Base-by-base conservation (phyloP, 2,888 invertebrate species). In the Diarsia mendica region DNA sequence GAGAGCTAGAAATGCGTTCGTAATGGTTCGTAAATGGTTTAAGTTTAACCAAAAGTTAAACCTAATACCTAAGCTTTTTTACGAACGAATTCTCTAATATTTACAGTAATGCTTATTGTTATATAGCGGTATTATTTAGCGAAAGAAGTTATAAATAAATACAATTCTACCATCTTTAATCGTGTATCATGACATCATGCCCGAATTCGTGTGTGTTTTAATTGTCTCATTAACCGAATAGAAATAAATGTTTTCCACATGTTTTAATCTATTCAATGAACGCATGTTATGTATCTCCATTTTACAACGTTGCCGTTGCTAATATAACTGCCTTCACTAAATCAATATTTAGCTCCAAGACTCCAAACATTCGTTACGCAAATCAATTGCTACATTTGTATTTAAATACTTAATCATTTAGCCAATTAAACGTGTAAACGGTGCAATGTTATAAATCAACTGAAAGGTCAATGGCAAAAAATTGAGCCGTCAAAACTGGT, bases 401-500 rank as follows among this genome's bases (percentile, higher is more conserved):
- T 80, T 82, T 76, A 85, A 87, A 81, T 82, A 85, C 81, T 84
- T 83, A 84, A 87, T 87, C 82, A 85, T 82, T 80, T 63, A 72
- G 68, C 83, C 84, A 87, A 87, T 85, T 87, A 87, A 87, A 84
- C 82, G 80, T 77, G 75, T 81, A 82, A 78, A 83, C 75, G 71
- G 78, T 82, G 83, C 87, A 87, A 83, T 80, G 68, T 44, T 55
- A 89, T 92, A 92, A 90, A 92, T 92, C 89, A 92, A 82, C 75
- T 79, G 60, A 90, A 87, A 89, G 87, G 89, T 90, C 89, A 87
- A 86, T 88, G 89, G 87, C 89, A 91, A 90, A 90, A 89, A 90
- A 89, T 89, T 85, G 85, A 87, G 81, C 88, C 89, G 90, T 91
- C 92, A 89, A 90, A 91, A 90, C 88, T 86, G 83, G 88, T 88